phyloP scores from a whole-genome alignment of 2,797 vertebrate species.

The Chromobotia macracanthus region DNA sequence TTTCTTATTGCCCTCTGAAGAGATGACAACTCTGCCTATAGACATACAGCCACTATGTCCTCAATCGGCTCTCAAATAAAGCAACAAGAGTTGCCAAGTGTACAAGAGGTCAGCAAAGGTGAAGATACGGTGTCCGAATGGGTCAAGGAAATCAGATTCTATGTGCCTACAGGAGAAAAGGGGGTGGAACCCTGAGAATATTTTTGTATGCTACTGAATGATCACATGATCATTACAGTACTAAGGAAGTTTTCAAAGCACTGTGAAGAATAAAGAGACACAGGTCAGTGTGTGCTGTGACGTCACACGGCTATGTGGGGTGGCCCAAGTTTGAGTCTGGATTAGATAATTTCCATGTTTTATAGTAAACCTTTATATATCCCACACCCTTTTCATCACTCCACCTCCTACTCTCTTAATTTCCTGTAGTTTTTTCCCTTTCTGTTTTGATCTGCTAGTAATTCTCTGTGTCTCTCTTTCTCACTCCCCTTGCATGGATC shows the following conservation, averaged over 20 bases:
- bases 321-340: not conserved
- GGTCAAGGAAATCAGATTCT: slow-evolving; percentile 18
- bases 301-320: not conserved
- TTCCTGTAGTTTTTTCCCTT: slow-evolving; percentile 16
- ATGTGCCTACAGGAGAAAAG: not conserved
- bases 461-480: slow-evolving; percentile 35
- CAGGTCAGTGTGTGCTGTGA: not conserved
- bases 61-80: slow-evolving; percentile 40
- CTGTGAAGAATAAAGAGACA: not conserved
- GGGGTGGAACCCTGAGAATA: not conserved
- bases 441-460: not conserved
- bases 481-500: slow-evolving; percentile 56
- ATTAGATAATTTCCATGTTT: not conserved
- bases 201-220: not conserved
- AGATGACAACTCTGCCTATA: slow-evolving; percentile 58
- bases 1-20: slow-evolving; percentile 32
- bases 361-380: not conserved
- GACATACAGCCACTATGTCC: slow-evolving; percentile 31
- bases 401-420: not conserved
- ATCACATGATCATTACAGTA: not conserved
- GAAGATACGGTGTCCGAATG: slow-evolving; percentile 21
- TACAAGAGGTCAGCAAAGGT: slow-evolving; percentile 25
- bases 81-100: slow-evolving; percentile 34
- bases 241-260: not conserved
- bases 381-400: not conserved